phyloP scores from a whole-genome alignment of 1,140 invertebrate species.

The Lepidurus couesii region DNA sequence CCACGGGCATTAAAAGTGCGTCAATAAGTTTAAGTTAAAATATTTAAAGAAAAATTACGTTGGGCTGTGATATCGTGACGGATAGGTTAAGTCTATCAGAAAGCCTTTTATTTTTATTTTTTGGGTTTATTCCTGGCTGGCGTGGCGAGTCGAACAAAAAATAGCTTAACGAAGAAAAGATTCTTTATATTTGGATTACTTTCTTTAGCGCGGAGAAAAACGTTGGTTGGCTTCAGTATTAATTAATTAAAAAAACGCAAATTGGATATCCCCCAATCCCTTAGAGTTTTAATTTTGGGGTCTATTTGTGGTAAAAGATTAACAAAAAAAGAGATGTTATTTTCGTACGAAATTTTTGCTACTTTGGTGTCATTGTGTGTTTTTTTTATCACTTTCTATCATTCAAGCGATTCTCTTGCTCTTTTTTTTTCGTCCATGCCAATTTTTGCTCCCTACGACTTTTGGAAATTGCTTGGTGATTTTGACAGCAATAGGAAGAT shows the following conservation, averaged over 20 bases:
- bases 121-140: too few species aligned
- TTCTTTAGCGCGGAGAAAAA: not conserved
- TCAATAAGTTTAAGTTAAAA: not conserved
- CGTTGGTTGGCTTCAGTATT: constrained; percentile 4
- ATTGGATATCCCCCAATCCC: not conserved
- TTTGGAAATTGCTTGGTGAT: not conserved
- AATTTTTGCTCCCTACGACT: not conserved
- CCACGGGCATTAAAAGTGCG: constrained; percentile 11
- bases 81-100: too few species aligned
- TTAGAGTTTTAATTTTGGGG: not conserved
- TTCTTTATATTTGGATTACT: not conserved
- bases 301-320: constrained; percentile 8
- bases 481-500: constrained; percentile 6
- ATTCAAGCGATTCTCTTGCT: not conserved
- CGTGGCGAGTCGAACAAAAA: too few species aligned
- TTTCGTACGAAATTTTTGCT: constrained; percentile 18
- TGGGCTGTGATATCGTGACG: too few species aligned
- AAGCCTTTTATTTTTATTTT: too few species aligned
- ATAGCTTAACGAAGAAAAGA: too few species aligned
- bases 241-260: not conserved
- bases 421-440: not conserved
- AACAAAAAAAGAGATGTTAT: constrained; percentile 16
- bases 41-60: too few species aligned
- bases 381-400: not conserved
- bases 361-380: constrained; percentile 8